phyloP scores from a whole-genome alignment of 2,797 vertebrate species.

The Falco novaeseelandiae region DNA sequence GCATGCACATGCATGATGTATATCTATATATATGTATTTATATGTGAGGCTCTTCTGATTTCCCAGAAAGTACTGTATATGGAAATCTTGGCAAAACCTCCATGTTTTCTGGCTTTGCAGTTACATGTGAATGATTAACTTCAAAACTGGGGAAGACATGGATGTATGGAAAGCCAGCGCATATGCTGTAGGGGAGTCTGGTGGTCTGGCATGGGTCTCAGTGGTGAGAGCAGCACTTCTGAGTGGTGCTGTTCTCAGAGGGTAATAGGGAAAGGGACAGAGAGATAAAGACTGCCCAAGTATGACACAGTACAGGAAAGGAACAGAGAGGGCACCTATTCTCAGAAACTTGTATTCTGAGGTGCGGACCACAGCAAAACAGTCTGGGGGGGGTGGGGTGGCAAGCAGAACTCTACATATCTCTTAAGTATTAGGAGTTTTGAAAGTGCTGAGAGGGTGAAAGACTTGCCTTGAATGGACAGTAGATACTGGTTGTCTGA shows the following conservation, averaged over 20 bases:
- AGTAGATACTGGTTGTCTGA: not conserved
- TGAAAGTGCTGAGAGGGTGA: not conserved
- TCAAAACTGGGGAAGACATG: not conserved
- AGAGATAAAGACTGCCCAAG: not conserved
- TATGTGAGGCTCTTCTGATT: not conserved
- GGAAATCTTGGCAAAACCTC: not conserved
- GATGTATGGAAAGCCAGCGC: not conserved
- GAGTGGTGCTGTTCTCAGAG: not conserved
- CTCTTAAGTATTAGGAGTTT: not conserved
- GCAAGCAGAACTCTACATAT: not conserved
- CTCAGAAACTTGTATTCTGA: not conserved
- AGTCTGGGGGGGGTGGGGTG: not conserved
- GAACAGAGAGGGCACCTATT: not conserved
- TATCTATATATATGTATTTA: not conserved
- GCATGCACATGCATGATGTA: rapidly evolving
- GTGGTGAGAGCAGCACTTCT: not conserved
- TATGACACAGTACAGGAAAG: not conserved
- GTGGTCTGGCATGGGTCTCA: not conserved
- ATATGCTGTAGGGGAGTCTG: not conserved
- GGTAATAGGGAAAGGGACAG: not conserved
- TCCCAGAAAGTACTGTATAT: not conserved
- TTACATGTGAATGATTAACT: not conserved
- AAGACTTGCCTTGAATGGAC: not conserved
- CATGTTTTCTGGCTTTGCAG: not conserved
- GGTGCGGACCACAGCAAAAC: not conserved